Percentiles rank a stretch among this genome's conserved stretches.
These are phyloP conservation scores for Paelopatides confundens DNA, from an alignment of 53 echinoderm and acorn worm species.

Conservation along the genomic window DNA sequence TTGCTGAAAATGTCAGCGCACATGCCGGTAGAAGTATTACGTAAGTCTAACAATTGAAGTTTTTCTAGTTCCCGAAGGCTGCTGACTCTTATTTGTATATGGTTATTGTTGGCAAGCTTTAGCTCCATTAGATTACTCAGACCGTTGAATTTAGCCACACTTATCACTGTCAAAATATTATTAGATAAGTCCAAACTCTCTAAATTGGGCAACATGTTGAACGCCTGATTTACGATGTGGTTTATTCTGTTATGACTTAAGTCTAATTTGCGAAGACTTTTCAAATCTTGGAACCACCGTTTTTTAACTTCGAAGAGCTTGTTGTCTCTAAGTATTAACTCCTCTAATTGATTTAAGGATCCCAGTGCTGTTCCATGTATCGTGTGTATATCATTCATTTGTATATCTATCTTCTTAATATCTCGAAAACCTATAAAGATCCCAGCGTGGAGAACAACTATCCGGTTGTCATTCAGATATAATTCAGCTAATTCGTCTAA, in stretches of 20 bases:
- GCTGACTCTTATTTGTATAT: background rate
- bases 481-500: slow-evolving; percentile 9
- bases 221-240: slow-evolving; percentile 11
- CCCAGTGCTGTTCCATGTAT: background rate
- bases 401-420: slow-evolving; percentile 3
- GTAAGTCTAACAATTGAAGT: slow-evolving; percentile 8
- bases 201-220: background rate
- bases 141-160: slow-evolving; percentile 1
- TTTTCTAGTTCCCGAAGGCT: background rate
- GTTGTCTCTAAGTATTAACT: slow-evolving; percentile 1
- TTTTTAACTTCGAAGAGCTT: background rate
- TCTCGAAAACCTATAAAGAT: slow-evolving; percentile 6
- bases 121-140: background rate
- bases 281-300: slow-evolving; percentile 16
- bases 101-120: background rate
- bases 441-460: background rate
- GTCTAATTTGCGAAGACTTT: background rate
- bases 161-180: background rate
- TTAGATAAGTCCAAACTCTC: slow-evolving; percentile 30
- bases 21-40: background rate
- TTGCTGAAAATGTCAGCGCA: background rate
- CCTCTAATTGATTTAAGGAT: slow-evolving; percentile 15
- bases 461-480: slow-evolving; percentile 2
- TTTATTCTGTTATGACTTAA: slow-evolving; percentile 28
- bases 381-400: background rate